phyloP scores from a whole-genome alignment of 2,888 invertebrate species.

The Emmelina monodactyla region DNA sequence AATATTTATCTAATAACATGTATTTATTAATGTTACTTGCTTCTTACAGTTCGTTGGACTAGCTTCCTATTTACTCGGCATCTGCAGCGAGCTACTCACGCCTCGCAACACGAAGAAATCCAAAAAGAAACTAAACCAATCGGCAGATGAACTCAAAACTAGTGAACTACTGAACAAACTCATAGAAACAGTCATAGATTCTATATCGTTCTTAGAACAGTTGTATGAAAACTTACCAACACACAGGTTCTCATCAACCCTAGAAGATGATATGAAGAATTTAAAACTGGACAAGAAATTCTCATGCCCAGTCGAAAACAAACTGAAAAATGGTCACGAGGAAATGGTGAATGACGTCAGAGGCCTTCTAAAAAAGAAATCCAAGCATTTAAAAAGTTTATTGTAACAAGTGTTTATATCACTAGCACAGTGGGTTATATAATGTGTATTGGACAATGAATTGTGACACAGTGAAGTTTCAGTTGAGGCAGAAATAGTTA shows the following conservation, averaged over 20 bases:
- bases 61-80: slow-evolving; percentile 61
- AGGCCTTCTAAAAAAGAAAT: slow-evolving; percentile 61
- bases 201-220: slow-evolving; percentile 39
- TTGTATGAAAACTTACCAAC: slow-evolving; percentile 49
- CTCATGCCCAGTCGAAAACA: slow-evolving; percentile 42
- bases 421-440: no score
- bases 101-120: slow-evolving; percentile 61
- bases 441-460: no score
- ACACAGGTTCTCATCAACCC: slow-evolving; percentile 27
- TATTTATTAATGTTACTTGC: no score
- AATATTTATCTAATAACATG: no score
- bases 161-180: slow-evolving; percentile 32
- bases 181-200: slow-evolving; percentile 35
- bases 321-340: slow-evolving; percentile 53
- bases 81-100: slow-evolving; percentile 59
- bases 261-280: slow-evolving; percentile 42
- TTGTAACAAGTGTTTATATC: no score
- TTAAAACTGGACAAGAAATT: slow-evolving; percentile 36
- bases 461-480: no score
- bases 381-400: slow-evolving; percentile 58
- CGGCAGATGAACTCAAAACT: slow-evolving; percentile 47
- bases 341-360: slow-evolving; percentile 59
- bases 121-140: slow-evolving; percentile 62
- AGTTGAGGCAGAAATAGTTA: no score
- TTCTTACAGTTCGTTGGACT: slow-evolving; percentile 65